These are phyloP conservation scores for Hetaerina americana DNA, from an alignment of 1,140 invertebrate species.

Conservation along the genomic window DNA sequence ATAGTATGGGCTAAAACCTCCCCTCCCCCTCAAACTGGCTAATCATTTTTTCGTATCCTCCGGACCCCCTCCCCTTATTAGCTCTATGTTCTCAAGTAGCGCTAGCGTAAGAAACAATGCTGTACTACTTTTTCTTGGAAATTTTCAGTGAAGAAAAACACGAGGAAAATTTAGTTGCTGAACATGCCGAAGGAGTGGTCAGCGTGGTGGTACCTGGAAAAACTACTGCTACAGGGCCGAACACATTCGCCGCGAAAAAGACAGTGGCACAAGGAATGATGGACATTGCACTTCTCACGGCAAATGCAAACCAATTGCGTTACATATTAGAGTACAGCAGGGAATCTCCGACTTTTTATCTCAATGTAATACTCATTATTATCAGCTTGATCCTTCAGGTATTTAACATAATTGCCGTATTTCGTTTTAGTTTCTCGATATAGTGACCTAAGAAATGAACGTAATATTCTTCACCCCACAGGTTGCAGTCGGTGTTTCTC, in stretches of 20 bases:
- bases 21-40: too few species aligned
- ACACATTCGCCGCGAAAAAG: constrained; percentile 25
- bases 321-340: constrained; percentile 32
- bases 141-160: too few species aligned
- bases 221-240: background rate
- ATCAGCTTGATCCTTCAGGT: constrained; percentile 43
- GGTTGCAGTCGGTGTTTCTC: constrained; percentile 43
- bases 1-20: too few species aligned
- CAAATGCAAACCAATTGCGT: constrained; percentile 28
- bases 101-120: too few species aligned
- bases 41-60: too few species aligned
- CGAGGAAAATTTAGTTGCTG: too few species aligned
- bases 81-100: too few species aligned
- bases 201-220: background rate
- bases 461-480: constrained; percentile 19
- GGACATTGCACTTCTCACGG: constrained; percentile 23
- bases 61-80: too few species aligned
- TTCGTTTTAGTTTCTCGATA: background rate
- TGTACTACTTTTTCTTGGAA: too few species aligned
- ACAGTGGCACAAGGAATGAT: constrained; percentile 27
- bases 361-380: constrained; percentile 38
- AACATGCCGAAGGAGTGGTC: too few species aligned
- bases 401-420: background rate
- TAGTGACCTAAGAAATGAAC: background rate
- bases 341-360: constrained; percentile 36